Percentiles rank a stretch among this genome's conserved stretches.
phyloP scores from a whole-genome alignment of 2,797 vertebrate species.

The Poecilia picta region DNA sequence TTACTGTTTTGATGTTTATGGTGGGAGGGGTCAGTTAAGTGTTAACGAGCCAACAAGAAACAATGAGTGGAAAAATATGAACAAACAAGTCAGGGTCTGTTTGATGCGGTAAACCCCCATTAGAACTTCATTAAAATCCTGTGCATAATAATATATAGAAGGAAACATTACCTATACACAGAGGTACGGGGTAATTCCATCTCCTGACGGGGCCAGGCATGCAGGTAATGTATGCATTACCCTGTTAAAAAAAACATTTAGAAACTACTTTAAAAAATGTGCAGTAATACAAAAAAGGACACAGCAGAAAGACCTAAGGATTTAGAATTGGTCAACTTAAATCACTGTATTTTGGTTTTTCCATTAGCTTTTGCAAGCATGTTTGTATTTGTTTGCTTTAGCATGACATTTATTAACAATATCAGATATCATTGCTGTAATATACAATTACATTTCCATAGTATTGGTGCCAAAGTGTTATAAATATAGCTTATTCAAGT shows the following conservation, averaged over 20 bases:
- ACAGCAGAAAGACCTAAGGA: not conserved
- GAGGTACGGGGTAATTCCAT: constrained; percentile 97
- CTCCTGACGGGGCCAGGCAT: constrained; percentile 98
- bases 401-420: not conserved
- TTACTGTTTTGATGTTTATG: constrained; percentile 24
- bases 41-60: constrained; percentile 9
- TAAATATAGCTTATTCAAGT: not conserved
- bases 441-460: not conserved
- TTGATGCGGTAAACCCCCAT: constrained; percentile 32
- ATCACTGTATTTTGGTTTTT: not conserved
- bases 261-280: constrained; percentile 16
- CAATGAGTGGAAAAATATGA: constrained; percentile 18
- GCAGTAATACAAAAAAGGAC: constrained; percentile 14
- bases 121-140: constrained; percentile 33
- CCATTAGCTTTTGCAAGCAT: not conserved
- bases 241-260: constrained; percentile 78
- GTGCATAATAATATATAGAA: constrained; percentile 17
- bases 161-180: constrained; percentile 90
- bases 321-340: not conserved
- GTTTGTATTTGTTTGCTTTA: not conserved
- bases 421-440: not conserved
- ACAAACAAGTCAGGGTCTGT: not conserved
- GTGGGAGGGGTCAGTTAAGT: not conserved
- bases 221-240: constrained; percentile 96
- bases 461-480: not conserved